A percentile compares a stretch with the other conserved stretches of the same genome.
phyloP scores from a whole-genome alignment of 2,113 vertebrate species.

The Pelodiscus sinensis region DNA sequence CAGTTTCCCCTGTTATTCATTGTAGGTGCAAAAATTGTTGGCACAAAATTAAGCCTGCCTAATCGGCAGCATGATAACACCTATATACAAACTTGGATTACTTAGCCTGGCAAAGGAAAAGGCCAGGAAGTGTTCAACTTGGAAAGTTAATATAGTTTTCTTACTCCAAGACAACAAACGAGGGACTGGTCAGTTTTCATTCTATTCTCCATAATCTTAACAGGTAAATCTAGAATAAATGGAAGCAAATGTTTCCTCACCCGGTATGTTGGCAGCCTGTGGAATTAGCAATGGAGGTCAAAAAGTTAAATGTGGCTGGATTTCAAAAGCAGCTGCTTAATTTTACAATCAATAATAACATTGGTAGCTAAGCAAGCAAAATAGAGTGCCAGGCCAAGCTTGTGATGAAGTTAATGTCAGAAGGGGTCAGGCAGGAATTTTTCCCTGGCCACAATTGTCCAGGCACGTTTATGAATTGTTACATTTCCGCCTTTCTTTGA shows the following conservation, averaged over 20 bases:
- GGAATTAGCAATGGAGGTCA: background rate
- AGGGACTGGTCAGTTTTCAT: no score
- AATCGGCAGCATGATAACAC: background rate
- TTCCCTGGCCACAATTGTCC: fast-evolving
- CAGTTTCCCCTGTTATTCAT: background rate
- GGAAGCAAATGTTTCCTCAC: background rate
- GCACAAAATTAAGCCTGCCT: background rate
- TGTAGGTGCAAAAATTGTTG: background rate
- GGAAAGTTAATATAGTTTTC: no score
- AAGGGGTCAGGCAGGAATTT: background rate
- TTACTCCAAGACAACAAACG: no score
- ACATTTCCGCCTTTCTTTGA: background rate
- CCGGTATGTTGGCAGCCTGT: fast-evolving
- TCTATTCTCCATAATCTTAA: no score
- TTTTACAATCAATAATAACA: background rate
- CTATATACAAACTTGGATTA: background rate
- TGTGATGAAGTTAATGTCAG: fast-evolving
- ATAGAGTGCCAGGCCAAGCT: background rate
- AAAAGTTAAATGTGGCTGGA: fast-evolving
- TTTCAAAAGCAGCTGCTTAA: background rate
- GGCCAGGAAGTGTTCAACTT: background rate
- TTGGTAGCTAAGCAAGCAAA: background rate
- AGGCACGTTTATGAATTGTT: background rate
- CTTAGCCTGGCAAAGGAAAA: background rate
- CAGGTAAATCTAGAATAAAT: background rate